Percentiles rank a stretch among this genome's conserved stretches.
These are phyloP conservation scores for Oceanodroma leucorhoa DNA, from an alignment of 2,797 vertebrate species.

Conservation along the genomic window DNA sequence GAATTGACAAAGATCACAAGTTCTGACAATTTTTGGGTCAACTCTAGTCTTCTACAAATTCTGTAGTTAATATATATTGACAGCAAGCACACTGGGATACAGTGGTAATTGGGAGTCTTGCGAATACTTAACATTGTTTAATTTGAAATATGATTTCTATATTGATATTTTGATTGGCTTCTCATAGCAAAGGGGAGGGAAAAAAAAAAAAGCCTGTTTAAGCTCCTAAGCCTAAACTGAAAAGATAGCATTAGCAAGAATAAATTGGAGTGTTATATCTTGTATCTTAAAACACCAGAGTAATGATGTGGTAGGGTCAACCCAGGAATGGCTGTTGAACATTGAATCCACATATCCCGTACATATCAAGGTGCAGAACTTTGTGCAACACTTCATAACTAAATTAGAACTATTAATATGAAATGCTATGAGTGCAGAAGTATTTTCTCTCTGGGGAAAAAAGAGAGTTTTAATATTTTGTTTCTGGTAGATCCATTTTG, in stretches of 20 bases:
- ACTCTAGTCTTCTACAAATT: background rate
- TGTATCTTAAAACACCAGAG: background rate
- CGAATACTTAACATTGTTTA: background rate
- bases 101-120: background rate
- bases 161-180: background rate
- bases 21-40: background rate
- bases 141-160: background rate
- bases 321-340: background rate
- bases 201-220: background rate
- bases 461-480: background rate
- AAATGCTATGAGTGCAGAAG: background rate
- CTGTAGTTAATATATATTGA: background rate
- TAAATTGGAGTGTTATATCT: background rate
- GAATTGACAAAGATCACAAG: background rate
- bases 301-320: background rate
- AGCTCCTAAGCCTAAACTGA: background rate
- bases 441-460: background rate
- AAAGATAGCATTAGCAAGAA: background rate
- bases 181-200: background rate
- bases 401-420: background rate
- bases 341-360: background rate
- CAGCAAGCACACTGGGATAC: background rate
- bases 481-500: background rate
- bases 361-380: background rate
- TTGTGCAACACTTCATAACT: background rate